A percentile compares a stretch with the other conserved stretches of the same genome.
These are phyloP conservation scores for Florisuga fusca DNA, from an alignment of 2,797 vertebrate species.

Conservation along the genomic window DNA sequence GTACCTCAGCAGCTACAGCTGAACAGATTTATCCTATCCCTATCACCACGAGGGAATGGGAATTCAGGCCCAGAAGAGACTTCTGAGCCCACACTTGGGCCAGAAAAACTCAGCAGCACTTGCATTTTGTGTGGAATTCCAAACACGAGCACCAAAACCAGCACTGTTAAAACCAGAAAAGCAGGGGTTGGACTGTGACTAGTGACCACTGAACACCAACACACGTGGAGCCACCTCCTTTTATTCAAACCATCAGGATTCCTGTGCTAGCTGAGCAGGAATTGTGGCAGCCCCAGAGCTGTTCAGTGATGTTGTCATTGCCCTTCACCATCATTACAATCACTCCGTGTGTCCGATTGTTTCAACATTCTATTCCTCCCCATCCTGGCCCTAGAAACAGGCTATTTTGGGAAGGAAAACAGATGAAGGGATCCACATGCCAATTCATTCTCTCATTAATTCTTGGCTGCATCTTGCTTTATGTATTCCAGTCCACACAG, in stretches of 20 bases:
- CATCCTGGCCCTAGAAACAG: neutral
- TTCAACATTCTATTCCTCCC: neutral
- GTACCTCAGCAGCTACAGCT: neutral
- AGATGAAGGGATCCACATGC: constrained; percentile 33
- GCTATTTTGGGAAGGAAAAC: constrained; percentile 52
- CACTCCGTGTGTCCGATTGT: neutral
- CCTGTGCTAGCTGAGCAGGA: neutral
- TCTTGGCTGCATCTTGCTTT: constrained; percentile 40
- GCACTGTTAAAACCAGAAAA: neutral
- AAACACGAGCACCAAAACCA: neutral
- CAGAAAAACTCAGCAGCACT: neutral
- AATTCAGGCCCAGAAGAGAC: neutral
- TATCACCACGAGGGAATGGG: neutral
- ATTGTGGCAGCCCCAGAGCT: neutral
- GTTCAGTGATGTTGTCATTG: neutral
- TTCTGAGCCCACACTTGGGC: neutral
- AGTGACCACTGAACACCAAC: neutral
- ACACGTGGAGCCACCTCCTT: neutral
- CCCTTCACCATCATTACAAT: neutral
- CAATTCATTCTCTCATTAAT: constrained; percentile 43
- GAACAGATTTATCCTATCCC: neutral
- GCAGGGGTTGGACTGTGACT: neutral
- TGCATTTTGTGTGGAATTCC: neutral
- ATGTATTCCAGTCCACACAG: constrained; percentile 35
- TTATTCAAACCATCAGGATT: neutral